Conservation (phyloP, 2,888 invertebrate species). For the Meliscaeva auricollis region DNA sequence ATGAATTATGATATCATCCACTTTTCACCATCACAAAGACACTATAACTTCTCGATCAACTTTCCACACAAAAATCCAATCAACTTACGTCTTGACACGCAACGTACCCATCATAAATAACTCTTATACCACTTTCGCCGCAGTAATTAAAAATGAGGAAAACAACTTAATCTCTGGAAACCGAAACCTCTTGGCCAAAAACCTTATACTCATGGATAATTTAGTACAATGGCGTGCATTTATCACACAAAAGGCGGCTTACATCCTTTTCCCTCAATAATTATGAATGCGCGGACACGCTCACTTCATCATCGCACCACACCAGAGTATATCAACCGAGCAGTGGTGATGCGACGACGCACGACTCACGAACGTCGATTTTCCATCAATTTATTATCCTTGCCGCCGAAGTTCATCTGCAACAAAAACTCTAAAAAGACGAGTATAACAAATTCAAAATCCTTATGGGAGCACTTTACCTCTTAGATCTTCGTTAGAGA, state of each 20-base stretch:
- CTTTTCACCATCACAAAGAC: not conserved
- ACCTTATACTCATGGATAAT: slow-evolving; percentile 30
- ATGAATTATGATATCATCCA: slow-evolving; percentile 42
- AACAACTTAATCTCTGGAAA: slow-evolving; percentile 66
- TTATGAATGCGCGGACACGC: slow-evolving; percentile 73
- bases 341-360: not conserved
- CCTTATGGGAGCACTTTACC: slow-evolving; percentile 53
- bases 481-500: slow-evolving; percentile 28
- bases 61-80: slow-evolving; percentile 56
- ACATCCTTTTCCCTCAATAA: slow-evolving; percentile 25
- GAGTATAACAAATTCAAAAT: slow-evolving; percentile 26
- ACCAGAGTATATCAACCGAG: not conserved
- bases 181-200: slow-evolving; percentile 21
- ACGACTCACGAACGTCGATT: slow-evolving; percentile 5
- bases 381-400: slow-evolving; percentile 60
- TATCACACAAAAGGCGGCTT: slow-evolving; percentile 38
- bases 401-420: slow-evolving; percentile 23
- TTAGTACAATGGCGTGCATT: slow-evolving; percentile 66
- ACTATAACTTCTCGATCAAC: slow-evolving; percentile 14
- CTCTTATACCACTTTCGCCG: slow-evolving; percentile 60
- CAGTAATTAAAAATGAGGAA: slow-evolving; percentile 64
- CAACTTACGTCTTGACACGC: slow-evolving; percentile 56
- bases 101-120: slow-evolving; percentile 56
- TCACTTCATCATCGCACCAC: slow-evolving; percentile 69
- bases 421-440: slow-evolving; percentile 9